Percentiles rank a stretch among this genome's conserved stretches.
Evolutionary conservation across 2,797 vertebrate genomes (phyloP).

Genomic region (Heteromormyrus szaboi): DNA sequence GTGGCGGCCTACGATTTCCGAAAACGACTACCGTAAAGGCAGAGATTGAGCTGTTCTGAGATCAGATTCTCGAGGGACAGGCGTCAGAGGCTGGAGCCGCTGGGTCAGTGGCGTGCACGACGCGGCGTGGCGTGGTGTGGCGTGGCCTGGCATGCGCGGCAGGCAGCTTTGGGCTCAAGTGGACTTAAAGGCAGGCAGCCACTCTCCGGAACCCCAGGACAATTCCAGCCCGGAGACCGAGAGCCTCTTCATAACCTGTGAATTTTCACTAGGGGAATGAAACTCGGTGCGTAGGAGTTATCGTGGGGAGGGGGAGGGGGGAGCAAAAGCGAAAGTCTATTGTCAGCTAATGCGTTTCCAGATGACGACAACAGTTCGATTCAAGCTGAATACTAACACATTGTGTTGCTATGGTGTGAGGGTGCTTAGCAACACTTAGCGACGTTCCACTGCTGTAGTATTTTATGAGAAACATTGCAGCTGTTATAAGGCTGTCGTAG

Average conservation of each 20-base stretch:
- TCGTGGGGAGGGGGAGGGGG: not conserved
- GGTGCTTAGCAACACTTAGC: slow-evolving; percentile 22
- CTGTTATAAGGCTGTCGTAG: not conserved
- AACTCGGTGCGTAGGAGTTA: not conserved
- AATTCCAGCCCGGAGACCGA: not conserved
- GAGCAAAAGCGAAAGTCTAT: not conserved
- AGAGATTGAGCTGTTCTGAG: not conserved
- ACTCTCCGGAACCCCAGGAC: not conserved
- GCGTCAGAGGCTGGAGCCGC: not conserved
- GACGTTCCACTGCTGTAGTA: not conserved
- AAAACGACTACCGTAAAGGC: not conserved
- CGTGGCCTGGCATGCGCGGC: not conserved
- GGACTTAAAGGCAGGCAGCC: not conserved
- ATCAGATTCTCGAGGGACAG: not conserved
- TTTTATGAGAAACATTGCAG: slow-evolving; percentile 1
- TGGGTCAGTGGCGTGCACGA: not conserved
- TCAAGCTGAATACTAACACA: slow-evolving; percentile 21
- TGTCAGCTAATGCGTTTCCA: slow-evolving; percentile 15
- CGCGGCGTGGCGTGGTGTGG: not conserved
- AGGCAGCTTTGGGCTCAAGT: no score
- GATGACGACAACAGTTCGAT: slow-evolving; percentile 12
- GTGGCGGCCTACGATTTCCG: not conserved
- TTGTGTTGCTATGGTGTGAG: slow-evolving; percentile 22
- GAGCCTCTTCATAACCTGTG: not conserved
- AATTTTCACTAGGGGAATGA: not conserved